Evolutionary conservation across 2,797 vertebrate genomes (phyloP).

Genomic region (Sebastes taczanowskii): DNA sequence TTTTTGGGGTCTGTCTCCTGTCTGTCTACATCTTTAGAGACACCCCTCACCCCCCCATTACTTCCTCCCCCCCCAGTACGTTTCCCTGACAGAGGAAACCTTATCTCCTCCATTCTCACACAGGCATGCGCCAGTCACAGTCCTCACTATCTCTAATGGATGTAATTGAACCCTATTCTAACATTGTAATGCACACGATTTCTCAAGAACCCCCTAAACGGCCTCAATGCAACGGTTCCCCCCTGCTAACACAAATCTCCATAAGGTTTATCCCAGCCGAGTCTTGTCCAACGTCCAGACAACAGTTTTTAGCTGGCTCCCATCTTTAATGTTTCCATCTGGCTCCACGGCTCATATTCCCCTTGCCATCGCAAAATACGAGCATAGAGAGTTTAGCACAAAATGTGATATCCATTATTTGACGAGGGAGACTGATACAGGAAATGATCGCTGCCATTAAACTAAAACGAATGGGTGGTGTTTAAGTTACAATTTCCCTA

Average conservation of each 20-base stretch:
- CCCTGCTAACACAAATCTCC: conserved; percentile 6
- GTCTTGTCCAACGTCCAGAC: conserved; percentile 20
- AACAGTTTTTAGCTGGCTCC: conserved; percentile 20
- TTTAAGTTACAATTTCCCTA: background rate
- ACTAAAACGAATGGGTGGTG: background rate
- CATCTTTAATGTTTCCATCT: conserved; percentile 51
- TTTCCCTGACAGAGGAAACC: conserved; percentile 51
- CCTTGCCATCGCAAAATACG: conserved; percentile 23
- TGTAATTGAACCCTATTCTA: conserved; percentile 56
- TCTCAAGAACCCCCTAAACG: conserved; percentile 3
- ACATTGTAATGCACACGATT: conserved; percentile 29
- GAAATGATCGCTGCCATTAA: background rate
- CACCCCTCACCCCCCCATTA: conserved; percentile 13
- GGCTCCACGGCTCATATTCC: conserved; percentile 36
- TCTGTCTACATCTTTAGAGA: conserved; percentile 45
- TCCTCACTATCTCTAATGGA: conserved; percentile 62
- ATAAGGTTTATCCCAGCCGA: conserved; percentile 9
- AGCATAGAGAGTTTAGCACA: background rate
- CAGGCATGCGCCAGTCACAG: conserved; percentile 47
- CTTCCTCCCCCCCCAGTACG: conserved; percentile 22
- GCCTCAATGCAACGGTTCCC: background rate
- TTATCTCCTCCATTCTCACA: conserved; percentile 55
- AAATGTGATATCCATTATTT: conserved; percentile 13
- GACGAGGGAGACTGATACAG: background rate
- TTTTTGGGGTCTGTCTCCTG: conserved; percentile 49